A percentile compares a stretch with the other conserved stretches of the same genome.
These are phyloP conservation scores for Caenorhabditis latens DNA, from an alignment of 1,140 invertebrate species.

Conservation along the genomic window DNA sequence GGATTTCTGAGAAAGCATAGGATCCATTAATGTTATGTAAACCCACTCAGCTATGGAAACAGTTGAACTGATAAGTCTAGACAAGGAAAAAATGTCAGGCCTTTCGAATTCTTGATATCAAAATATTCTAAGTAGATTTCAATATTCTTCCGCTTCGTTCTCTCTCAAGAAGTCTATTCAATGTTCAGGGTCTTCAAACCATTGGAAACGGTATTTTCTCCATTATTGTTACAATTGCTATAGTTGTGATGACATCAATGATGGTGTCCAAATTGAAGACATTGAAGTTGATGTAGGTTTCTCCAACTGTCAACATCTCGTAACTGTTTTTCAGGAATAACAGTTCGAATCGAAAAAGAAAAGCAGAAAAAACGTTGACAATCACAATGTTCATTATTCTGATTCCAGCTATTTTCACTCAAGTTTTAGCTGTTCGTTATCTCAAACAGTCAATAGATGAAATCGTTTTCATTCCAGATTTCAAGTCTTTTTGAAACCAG, in stretches of 20 bases:
- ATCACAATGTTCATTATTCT: constrained; percentile 8
- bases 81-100: no score
- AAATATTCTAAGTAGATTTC: neutral
- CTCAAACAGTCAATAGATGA: neutral
- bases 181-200: neutral
- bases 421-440: neutral
- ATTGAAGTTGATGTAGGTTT: neutral
- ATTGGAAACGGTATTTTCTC: neutral
- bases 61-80: no score
- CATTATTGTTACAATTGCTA: neutral
- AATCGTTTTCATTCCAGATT: neutral
- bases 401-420: neutral
- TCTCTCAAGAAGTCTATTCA: no score
- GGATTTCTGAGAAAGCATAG: neutral
- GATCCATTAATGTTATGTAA: no score
- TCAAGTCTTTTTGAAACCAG: neutral
- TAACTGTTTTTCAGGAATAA: neutral
- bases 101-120: no score
- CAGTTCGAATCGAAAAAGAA: neutral
- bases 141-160: neutral
- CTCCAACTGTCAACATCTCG: neutral
- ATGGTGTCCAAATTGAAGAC: neutral
- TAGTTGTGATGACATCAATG: neutral
- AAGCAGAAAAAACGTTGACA: neutral
- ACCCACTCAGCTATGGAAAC: no score